Percentiles rank a stretch among this genome's conserved stretches.
These are phyloP conservation scores for Zalophus californianus DNA, from an alignment of 2,797 vertebrate genomes.

Conservation along the genomic window DNA sequence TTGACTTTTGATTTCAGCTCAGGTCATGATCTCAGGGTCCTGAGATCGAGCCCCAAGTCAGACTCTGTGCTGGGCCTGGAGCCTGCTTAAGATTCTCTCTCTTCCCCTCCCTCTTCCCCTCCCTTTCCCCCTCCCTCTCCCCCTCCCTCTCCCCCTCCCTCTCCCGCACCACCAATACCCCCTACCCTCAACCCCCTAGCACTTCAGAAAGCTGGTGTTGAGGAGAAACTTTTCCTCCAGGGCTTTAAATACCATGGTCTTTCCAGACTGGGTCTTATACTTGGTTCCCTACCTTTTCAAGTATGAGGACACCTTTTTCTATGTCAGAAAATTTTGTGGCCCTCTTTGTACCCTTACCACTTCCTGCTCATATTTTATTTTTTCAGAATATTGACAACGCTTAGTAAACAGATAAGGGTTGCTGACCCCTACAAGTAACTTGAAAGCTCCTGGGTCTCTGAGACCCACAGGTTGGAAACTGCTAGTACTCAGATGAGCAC, in stretches of 20 bases:
- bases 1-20: background rate
- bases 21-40: background rate
- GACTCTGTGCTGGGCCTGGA: background rate
- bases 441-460: slow-evolving; percentile 6
- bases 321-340: background rate
- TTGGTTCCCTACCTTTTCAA: background rate
- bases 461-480: background rate
- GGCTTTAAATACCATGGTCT: background rate
- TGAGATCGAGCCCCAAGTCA: background rate
- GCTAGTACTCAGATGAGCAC: background rate
- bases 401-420: background rate
- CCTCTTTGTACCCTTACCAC: background rate
- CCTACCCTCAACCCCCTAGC: background rate
- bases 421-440: slow-evolving; percentile 7
- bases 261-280: background rate
- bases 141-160: too few relatives aligned
- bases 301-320: background rate
- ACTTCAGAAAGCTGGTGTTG: background rate
- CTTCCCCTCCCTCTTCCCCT: background rate
- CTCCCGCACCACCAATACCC: too few relatives aligned
- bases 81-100: background rate
- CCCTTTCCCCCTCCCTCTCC: too few relatives aligned
- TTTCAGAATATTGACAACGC: background rate
- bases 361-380: background rate
- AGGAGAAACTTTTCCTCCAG: background rate